Conservation (phyloP, 2,113 vertebrate genomes). For the Otocyon megalotis region DNA sequence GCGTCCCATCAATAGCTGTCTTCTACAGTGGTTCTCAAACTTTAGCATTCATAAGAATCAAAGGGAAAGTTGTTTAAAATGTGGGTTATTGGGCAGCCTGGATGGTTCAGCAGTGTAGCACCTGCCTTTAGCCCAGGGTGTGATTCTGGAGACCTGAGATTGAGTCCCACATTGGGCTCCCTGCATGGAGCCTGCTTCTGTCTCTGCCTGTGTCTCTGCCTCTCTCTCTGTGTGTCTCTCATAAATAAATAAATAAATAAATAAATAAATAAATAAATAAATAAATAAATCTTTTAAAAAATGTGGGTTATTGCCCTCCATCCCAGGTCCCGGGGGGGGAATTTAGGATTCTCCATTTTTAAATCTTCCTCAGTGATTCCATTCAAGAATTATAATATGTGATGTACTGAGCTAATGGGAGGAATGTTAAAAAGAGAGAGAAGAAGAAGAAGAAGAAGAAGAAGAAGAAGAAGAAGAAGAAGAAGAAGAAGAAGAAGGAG, state of each 20-base stretch:
- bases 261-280: too few species aligned
- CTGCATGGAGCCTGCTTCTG: too few species aligned
- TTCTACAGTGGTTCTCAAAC: not conserved
- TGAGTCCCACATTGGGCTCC: too few species aligned
- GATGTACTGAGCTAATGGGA: not conserved
- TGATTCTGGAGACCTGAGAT: too few species aligned
- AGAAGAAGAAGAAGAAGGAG: rapidly evolving
- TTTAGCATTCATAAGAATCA: not conserved
- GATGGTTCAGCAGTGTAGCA: too few species aligned
- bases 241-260: too few species aligned
- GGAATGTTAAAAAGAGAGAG: not conserved
- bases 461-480: not conserved
- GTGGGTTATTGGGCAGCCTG: not conserved
- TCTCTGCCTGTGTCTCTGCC: too few species aligned
- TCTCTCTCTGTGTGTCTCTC: too few species aligned
- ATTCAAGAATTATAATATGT: not conserved
- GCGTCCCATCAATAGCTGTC: not conserved
- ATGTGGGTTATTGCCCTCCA: not conserved
- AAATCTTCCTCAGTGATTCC: not conserved
- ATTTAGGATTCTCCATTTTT: not conserved
- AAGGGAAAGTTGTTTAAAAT: constrained; percentile 3
- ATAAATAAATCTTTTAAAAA: not conserved
- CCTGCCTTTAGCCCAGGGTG: too few species aligned
- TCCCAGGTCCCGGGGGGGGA: not conserved
- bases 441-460: not conserved